These are phyloP conservation scores for Probosciger aterrimus DNA, from an alignment of 2,113 vertebrate species.

Conservation along the genomic window DNA sequence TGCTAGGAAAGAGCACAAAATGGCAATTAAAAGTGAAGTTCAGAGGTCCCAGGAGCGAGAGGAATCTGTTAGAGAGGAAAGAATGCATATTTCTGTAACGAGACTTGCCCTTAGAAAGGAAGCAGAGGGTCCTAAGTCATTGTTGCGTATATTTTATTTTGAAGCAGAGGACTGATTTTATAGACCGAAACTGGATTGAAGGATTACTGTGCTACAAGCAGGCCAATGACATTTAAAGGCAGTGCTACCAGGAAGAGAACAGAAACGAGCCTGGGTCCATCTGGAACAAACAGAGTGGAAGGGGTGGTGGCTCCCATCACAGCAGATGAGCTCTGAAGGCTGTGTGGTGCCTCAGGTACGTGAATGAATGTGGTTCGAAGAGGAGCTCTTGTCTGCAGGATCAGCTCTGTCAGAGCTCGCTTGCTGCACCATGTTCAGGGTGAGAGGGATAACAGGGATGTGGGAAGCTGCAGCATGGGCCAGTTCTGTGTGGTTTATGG, in stretches of 20 bases:
- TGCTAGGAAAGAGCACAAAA: background rate
- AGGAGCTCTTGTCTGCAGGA: background rate
- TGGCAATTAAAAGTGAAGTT: background rate
- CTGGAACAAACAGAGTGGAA: background rate
- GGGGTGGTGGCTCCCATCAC: background rate
- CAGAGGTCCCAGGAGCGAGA: background rate
- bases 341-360: accelerated
- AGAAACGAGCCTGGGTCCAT: background rate
- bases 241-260: background rate
- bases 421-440: accelerated
- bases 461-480: background rate
- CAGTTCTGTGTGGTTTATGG: background rate
- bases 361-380: background rate
- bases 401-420: accelerated
- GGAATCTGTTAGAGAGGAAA: background rate
- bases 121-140: background rate
- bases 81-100: background rate
- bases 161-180: background rate
- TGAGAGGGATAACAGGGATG: background rate
- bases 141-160: conserved; percentile 10
- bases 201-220: background rate
- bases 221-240: background rate
- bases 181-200: background rate
- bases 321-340: background rate
- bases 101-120: background rate